Evolutionary conservation across 2,113 vertebrate genomes (phyloP).

Genomic region (Natator depressus): DNA sequence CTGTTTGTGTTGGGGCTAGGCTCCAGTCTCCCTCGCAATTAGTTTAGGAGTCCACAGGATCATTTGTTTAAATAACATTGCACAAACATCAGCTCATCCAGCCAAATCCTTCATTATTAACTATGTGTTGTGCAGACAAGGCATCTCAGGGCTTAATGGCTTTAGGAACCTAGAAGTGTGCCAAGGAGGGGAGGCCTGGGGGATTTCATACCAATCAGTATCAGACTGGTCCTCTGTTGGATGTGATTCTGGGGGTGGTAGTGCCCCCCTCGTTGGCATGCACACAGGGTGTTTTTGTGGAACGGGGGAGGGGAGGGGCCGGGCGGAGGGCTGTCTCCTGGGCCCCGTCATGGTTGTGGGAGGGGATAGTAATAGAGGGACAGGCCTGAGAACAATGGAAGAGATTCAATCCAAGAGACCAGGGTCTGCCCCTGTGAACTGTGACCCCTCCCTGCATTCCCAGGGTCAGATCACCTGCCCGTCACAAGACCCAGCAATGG

Average conservation of each 20-base stretch:
- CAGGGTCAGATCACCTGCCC: too few relatives aligned
- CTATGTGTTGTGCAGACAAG: background rate
- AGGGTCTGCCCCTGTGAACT: background rate
- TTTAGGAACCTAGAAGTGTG: background rate
- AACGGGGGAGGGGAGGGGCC: background rate
- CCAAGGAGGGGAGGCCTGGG: background rate
- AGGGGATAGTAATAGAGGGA: background rate
- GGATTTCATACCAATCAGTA: background rate
- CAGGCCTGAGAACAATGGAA: background rate
- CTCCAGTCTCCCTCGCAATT: background rate
- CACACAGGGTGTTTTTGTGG: background rate
- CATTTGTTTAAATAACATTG: background rate
- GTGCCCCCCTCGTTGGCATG: background rate
- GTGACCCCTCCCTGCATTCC: background rate
- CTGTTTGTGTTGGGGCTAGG: background rate
- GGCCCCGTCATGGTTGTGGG: background rate
- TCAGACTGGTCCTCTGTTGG: background rate
- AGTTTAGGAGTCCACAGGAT: conserved; percentile 13
- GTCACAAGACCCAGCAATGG: background rate
- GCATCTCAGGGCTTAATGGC: background rate
- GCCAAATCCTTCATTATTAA: background rate
- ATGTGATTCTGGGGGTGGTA: background rate
- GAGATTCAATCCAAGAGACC: background rate
- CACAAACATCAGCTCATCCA: background rate
- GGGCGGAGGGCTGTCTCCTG: background rate